phyloP scores from a whole-genome alignment of 2,797 vertebrate genomes.

The Phrynocephalus vlangalii region DNA sequence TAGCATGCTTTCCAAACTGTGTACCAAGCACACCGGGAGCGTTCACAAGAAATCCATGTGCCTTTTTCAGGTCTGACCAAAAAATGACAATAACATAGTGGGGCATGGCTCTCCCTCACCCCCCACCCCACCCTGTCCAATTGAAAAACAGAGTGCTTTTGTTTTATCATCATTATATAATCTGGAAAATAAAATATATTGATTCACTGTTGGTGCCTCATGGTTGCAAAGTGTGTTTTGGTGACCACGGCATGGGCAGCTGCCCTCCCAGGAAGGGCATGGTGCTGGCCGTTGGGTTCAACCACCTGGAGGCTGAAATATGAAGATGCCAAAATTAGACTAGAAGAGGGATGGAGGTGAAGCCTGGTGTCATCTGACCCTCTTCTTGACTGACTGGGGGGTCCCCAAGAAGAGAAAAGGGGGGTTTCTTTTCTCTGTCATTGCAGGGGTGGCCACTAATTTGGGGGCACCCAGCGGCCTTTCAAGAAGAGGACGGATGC shows the following conservation, averaged over 20 bases:
- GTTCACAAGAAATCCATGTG: background rate
- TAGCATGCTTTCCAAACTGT: background rate
- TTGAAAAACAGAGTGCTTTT: too few relatives aligned
- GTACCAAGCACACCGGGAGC: background rate
- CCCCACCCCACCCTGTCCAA: background rate
- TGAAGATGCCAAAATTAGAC: too few relatives aligned
- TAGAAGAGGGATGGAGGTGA: background rate
- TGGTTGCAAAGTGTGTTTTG: too few relatives aligned
- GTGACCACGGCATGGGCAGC: too few relatives aligned
- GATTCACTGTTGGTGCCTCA: background rate
- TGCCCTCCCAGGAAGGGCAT: too few relatives aligned
- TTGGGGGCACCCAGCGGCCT: too few relatives aligned
- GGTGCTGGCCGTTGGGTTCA: too few relatives aligned
- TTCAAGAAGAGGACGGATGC: background rate
- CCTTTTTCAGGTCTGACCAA: background rate
- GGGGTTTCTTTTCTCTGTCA: too few relatives aligned
- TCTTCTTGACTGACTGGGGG: background rate
- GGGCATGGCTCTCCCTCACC: too few relatives aligned
- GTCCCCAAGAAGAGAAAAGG: background rate
- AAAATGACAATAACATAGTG: background rate
- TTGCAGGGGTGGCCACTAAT: too few relatives aligned
- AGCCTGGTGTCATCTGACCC: background rate
- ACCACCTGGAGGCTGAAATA: too few relatives aligned
- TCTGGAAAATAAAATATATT: constrained; percentile 16
- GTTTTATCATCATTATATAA: too few relatives aligned